Evolutionary conservation across 2,797 vertebrate species (phyloP).

Genomic region (Podarcis siculus): DNA sequence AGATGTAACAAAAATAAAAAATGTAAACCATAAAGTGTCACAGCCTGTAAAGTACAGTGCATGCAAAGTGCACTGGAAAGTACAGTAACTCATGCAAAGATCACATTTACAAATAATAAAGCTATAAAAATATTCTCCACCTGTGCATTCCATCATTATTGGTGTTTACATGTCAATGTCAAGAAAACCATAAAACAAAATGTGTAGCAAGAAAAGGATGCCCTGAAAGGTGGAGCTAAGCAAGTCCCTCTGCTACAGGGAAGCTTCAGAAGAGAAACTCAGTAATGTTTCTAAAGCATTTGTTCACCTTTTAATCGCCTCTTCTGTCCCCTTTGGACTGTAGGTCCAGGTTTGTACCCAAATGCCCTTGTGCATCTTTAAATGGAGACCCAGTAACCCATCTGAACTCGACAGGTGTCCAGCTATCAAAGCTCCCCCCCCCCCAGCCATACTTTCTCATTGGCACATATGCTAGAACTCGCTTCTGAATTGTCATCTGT

Average conservation of each 20-base stretch:
- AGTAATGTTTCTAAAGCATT: not conserved
- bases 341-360: not conserved
- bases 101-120: too few relatives aligned
- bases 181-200: not conserved
- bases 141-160: too few relatives aligned
- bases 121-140: too few relatives aligned
- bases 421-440: accelerated
- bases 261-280: not conserved
- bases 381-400: conserved; percentile 8
- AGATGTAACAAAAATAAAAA: too few relatives aligned
- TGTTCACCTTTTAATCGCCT: not conserved
- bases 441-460: not conserved
- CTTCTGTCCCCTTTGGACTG: not conserved
- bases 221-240: not conserved
- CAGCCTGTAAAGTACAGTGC: too few relatives aligned
- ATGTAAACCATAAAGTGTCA: too few relatives aligned
- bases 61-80: too few relatives aligned
- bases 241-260: not conserved
- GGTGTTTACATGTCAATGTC: not conserved
- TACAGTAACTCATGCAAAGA: too few relatives aligned
- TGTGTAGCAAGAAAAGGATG: not conserved
- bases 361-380: conserved; percentile 5
- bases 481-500: conserved; percentile 8
- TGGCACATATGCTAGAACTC: not conserved
- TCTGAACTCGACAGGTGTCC: conserved; percentile 16